A percentile compares a stretch with the other conserved stretches of the same genome.
phyloP scores from a whole-genome alignment of 2,888 invertebrate species.

The Dexiosoma caninum region DNA sequence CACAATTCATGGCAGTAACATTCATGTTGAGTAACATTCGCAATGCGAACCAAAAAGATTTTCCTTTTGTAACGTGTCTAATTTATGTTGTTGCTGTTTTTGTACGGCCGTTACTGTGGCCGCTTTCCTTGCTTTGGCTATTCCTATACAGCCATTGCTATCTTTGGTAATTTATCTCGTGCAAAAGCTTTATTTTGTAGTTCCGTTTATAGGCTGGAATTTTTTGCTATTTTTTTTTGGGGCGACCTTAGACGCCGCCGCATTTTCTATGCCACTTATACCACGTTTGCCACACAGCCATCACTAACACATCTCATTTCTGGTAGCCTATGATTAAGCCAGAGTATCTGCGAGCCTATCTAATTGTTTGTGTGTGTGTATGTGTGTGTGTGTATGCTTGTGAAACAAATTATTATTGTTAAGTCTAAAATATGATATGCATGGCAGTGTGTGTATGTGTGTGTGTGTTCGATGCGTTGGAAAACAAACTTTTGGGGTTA shows the following conservation, averaged over 20 bases:
- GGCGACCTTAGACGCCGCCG: slow-evolving; percentile 45
- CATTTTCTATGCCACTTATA: slow-evolving; percentile 45
- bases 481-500: slow-evolving; percentile 36
- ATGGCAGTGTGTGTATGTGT: not conserved
- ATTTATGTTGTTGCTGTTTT: not conserved
- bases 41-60: not conserved
- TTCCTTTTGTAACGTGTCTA: not conserved
- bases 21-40: no score
- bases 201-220: slow-evolving; percentile 61
- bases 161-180: slow-evolving; percentile 67
- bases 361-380: not conserved
- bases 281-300: slow-evolving; percentile 52
- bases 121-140: not conserved
- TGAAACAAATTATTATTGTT: no score
- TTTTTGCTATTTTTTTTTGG: not conserved
- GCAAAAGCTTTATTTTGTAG: slow-evolving; percentile 64
- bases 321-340: not conserved
- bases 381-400: not conserved
- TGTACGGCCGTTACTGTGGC: not conserved
- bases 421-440: no score
- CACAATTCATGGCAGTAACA: no score
- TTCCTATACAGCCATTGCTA: slow-evolving; percentile 51
- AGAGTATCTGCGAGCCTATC: not conserved
- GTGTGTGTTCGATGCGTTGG: not conserved
- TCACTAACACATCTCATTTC: slow-evolving; percentile 57